A percentile compares a stretch with the other conserved stretches of the same genome.
Conservation (phyloP, 2,797 vertebrate species). For the Crocodylus rhombifer region DNA sequence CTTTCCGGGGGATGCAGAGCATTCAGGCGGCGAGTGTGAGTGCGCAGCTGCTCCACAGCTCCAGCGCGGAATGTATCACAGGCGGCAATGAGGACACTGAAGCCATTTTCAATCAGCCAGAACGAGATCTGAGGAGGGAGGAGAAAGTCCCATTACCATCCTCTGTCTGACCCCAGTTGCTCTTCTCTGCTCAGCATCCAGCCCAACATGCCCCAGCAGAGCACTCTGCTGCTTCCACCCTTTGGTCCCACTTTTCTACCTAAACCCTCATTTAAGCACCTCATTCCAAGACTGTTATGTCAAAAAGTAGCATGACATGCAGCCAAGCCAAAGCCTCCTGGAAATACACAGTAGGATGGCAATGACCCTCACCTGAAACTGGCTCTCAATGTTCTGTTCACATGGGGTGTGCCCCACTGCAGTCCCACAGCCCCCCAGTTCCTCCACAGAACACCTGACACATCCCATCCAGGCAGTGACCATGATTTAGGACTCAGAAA, state of each 20-base stretch:
- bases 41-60: slow-evolving; percentile 97
- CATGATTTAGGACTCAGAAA: neutral
- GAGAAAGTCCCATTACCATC: fast-evolving
- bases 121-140: slow-evolving; percentile 89
- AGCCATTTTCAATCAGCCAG: slow-evolving; percentile 97
- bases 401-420: too few species aligned
- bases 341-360: neutral
- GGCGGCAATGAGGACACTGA: slow-evolving; percentile 95
- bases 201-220: neutral
- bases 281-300: neutral
- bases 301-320: neutral
- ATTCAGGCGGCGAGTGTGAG: slow-evolving; percentile 93
- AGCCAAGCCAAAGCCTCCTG: neutral
- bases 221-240: neutral
- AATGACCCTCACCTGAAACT: neutral
- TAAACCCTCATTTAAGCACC: neutral
- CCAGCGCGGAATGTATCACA: slow-evolving; percentile 97
- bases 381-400: too few species aligned
- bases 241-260: neutral
- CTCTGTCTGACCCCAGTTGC: neutral
- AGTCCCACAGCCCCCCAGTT: too few species aligned
- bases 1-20: slow-evolving; percentile 92
- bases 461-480: fast-evolving
- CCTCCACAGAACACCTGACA: neutral
- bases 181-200: too few species aligned